Evolutionary conservation across 2,797 vertebrate genomes (phyloP), one percentile per base, ranked within the genome.

Genomic region (Hyperoplus immaculatus): DNA sequence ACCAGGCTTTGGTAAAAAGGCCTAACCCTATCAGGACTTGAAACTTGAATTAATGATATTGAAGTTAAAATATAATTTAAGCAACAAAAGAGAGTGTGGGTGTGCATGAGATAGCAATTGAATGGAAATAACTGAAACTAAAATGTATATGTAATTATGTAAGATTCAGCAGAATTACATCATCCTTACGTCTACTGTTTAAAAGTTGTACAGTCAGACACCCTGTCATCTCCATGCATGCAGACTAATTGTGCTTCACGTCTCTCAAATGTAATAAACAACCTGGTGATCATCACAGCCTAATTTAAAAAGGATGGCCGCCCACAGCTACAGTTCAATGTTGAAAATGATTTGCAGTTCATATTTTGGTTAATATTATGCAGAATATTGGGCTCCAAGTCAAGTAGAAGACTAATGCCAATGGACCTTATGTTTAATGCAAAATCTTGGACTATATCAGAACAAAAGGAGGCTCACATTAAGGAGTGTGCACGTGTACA

Each of bases 211-310:
- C 8, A 29, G 29, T 16, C 41, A 57, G 12, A 41, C 38, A 51
- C 50, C 43, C 7, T 43, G 51, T 51, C 39, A 9, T 67, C 21
- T 67, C 47, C 15, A 16, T 56, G 50, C 8, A 12, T 29, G 29
- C 29, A 29, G 29, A 29, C 29, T 11, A 45, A 5, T 58, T 38
- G 9, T 66, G 56, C 56, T 14, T 57, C 12, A 7, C 10, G 12
- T 65, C 16, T 18, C 6, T 63, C 58, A 21, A 41, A 55, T 69
- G 73, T 11, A 56, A 61, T 70, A 12, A 72, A 43, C 56, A 76
- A 64, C 39, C 12, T 43, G 45, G 9, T 36, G 14, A 69, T 51
- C 41, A 69, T 51, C 41, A 21, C 39, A 60, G 39, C 6, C 29
- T 36, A 21, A 69, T 69, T 67, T 10, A 62, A 57, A 62, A 61